Percentiles rank a stretch among this genome's conserved stretches.
phyloP scores from a whole-genome alignment of 92 coral and sea anemone species.

The Epizoanthus illoricatus region DNA sequence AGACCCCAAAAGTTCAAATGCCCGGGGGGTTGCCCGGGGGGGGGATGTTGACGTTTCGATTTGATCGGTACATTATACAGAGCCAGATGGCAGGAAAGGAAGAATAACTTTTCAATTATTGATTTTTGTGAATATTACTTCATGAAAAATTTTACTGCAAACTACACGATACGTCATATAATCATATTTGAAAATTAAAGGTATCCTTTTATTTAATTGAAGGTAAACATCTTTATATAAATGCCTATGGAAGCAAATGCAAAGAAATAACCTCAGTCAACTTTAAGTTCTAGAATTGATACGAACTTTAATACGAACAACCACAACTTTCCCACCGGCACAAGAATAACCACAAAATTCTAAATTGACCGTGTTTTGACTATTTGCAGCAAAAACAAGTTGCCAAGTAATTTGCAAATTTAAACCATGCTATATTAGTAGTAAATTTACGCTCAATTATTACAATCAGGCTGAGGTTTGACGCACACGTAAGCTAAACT shows the following conservation, averaged over 20 bases:
- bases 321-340: slow-evolving; percentile 10
- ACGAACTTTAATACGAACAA: too few species aligned
- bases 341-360: background rate
- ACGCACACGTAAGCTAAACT: background rate
- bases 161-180: too few species aligned
- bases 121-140: too few species aligned
- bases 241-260: background rate
- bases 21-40: too few species aligned
- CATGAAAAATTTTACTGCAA: too few species aligned
- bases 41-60: too few species aligned
- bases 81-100: too few species aligned
- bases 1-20: too few species aligned
- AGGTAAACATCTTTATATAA: background rate
- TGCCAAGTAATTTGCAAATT: background rate
- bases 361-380: background rate
- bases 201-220: background rate
- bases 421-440: background rate
- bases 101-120: too few species aligned
- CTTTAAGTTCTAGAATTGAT: background rate
- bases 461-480: background rate
- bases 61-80: too few species aligned
- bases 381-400: background rate
- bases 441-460: background rate
- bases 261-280: background rate
- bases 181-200: too few species aligned